Evolutionary conservation across 2,113 vertebrate species (phyloP), one percentile per base, ranked within the genome.

Genomic region (Lynx canadensis): DNA sequence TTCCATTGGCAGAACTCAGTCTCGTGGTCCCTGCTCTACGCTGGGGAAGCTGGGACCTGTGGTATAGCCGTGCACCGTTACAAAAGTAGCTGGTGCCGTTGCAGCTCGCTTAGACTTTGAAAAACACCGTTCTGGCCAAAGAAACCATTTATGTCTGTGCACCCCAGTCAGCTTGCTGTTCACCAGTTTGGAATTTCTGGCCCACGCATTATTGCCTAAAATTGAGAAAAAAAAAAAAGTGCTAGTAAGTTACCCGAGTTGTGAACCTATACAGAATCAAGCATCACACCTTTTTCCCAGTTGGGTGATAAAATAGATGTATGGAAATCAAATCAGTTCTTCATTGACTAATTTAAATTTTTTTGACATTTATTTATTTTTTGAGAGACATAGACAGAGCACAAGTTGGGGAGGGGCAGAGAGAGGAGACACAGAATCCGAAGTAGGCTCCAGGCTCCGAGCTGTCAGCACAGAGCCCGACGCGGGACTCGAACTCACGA

Each of bases 21-120:
- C 38, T 29, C 1, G 0, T 3, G 23, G 41, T 48, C 36, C 73
- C 66, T 29, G 36, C 80, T 25, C 27, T 12, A 0, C 1, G 6
- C 16, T 11, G 25, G 74, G 80, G 57, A 50, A 27, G 33, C 33
- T 41, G 66, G 66, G 86, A 81, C 48, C 25, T 3, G 19, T 0
- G 6, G 31, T 2, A 0, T 14, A 15, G 13, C 16, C 3, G 14
- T 8, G 19, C 19, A 6, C 19, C 18, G 21, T 45, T 60, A n/a
- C 21, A 29, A 25, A 68, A 71, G 57, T 38, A 25, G 27, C 68
- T 68, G 38, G 55, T 69, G 27, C 50, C 48, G 1, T 13, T 18
- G 27, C 21, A 19, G 3, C 31, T 60, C 33, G 13, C 45, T 80
- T n/a, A 27, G 66, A 74, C 60, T 74, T 74, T 60, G 48, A 31